Percentiles rank a stretch among this genome's conserved stretches.
phyloP scores from a whole-genome alignment of 2,113 vertebrate genomes.

The Pongo pygmaeus region DNA sequence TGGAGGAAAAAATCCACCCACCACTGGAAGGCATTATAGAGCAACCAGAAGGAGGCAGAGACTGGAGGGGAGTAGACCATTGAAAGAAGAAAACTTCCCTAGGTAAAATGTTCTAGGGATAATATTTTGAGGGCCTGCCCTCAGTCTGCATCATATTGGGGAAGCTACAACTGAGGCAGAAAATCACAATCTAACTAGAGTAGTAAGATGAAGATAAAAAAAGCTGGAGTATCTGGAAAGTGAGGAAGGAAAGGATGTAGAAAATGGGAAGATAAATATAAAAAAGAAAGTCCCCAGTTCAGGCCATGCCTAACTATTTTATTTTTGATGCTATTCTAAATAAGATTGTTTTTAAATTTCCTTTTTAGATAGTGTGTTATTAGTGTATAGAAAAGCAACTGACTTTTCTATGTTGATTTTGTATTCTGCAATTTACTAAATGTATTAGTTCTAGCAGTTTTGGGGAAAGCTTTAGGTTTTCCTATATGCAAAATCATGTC shows the following conservation, averaged over 20 bases:
- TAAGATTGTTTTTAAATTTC: not conserved
- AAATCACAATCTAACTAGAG: not conserved
- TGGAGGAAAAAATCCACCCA: not conserved
- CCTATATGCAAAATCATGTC: no score
- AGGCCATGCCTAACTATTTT: not conserved
- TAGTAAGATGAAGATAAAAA: not conserved
- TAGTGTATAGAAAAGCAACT: not conserved
- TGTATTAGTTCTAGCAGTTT: not conserved
- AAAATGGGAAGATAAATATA: not conserved
- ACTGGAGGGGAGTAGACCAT: not conserved
- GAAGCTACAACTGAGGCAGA: not conserved
- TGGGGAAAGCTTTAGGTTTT: not conserved
- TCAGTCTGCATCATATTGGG: not conserved
- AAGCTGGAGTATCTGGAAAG: not conserved
- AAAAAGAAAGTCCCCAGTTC: not conserved
- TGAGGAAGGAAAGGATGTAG: not conserved
- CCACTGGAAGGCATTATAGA: not conserved
- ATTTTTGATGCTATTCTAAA: not conserved
- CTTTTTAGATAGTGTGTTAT: not conserved
- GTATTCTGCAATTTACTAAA: not conserved
- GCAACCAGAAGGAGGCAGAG: not conserved
- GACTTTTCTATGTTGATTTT: not conserved
- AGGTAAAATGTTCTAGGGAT: no score
- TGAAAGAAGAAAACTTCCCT: not conserved
- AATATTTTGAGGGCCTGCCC: not conserved